phyloP scores from a whole-genome alignment of 2,797 vertebrate genomes.

The Myotis planiceps region DNA sequence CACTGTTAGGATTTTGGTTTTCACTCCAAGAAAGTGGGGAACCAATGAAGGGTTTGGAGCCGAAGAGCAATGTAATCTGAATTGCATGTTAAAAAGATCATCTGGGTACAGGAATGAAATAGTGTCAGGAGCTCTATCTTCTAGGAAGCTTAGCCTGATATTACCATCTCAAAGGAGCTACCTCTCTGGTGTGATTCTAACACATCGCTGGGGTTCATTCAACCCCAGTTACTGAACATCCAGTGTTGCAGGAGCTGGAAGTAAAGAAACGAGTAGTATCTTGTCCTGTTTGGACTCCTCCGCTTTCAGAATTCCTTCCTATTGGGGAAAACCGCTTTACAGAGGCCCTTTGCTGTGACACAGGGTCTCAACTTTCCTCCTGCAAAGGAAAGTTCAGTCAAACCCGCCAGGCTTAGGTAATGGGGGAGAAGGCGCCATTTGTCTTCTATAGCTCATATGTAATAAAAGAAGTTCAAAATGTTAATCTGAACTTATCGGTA shows the following conservation, averaged over 20 bases:
- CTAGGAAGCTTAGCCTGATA: background rate
- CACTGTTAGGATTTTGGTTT: background rate
- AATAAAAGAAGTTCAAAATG: background rate
- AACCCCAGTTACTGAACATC: background rate
- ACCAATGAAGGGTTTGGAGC: background rate
- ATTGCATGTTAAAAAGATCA: background rate
- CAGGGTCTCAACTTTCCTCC: background rate
- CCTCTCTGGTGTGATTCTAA: rapidly evolving
- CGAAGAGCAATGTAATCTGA: background rate
- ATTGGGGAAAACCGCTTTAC: background rate
- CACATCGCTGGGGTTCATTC: background rate
- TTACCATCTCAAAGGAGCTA: background rate
- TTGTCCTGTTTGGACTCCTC: background rate
- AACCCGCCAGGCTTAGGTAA: background rate
- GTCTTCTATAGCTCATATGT: background rate
- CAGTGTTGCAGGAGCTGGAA: background rate
- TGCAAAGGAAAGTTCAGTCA: background rate
- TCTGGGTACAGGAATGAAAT: background rate
- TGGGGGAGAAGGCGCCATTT: background rate
- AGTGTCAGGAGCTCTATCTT: background rate
- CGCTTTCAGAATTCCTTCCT: background rate
- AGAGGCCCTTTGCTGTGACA: background rate
- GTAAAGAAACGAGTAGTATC: background rate
- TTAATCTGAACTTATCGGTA: background rate
- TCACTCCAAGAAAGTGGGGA: background rate